Evolutionary conservation across 1,140 invertebrate species (phyloP), one percentile per base, ranked within the genome.

Genomic region (Acromyrmex charruanus): DNA sequence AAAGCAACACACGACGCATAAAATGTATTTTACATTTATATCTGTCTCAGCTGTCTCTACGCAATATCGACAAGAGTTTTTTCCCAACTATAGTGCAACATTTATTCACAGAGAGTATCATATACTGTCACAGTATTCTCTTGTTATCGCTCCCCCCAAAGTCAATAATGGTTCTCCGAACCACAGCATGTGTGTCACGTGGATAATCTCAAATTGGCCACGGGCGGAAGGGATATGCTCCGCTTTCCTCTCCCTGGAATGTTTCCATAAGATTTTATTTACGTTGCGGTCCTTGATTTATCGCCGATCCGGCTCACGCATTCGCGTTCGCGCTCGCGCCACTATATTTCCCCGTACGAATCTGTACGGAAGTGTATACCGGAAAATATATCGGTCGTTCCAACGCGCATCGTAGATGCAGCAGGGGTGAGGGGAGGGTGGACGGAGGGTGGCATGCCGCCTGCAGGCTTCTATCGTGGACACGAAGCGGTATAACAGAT

Each of bases 401-500:
- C 59, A 39, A 28, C 39, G 44, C 18, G 35, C 39, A 51, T 31
- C 51, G 77, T 10, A 87, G 71, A 87, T 66, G 66, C 31, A 44
- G 16, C 3, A 39, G 1, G 55, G 35, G 35, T n/a, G 9, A 18
- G 31, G 14, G 53, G 25, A 10, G 53, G 59, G 31, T 31, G 18
- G 7, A 10, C 28, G 31, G 58, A 75, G 51, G 49, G 21, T 51
- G 39, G 16, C 61, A 31, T 51, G 39, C n/a, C 55, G 49, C 49
- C 28, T 61, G 35, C 18, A 28, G 77, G 65, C 85, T 87, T 75
- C 88, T 87, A 86, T 87, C 87, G 77, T 51, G 89, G 53, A 85
- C 71, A 68, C 63, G 28, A 58, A 69, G 35, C 51, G 77, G 87
- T 82, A 86, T 91, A 89, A 90, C 89, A 90, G 80, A 91, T 91